Evolutionary conservation across 2,113 vertebrate species (phyloP), one percentile per base, ranked within the genome.

Genomic region (Tichodroma muraria): DNA sequence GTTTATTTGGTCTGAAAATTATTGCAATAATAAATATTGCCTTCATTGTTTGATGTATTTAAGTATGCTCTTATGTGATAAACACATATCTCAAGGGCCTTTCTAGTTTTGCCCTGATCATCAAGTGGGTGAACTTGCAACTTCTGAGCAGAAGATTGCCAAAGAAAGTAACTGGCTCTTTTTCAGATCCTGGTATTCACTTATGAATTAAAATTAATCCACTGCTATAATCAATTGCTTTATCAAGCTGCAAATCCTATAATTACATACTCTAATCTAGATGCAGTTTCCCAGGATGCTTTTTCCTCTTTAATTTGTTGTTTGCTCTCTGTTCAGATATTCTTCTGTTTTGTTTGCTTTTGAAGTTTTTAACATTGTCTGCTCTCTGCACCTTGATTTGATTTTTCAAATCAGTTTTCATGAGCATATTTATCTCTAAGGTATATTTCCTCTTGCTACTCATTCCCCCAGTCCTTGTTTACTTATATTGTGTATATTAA

Each of bases 221-320:
- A 77, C 68, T 78, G 35, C 44, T 93, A 27, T 81, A 84, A 92
- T 92, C 44, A 81, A 44, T 86, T 88, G 38, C 44, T 88, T 96
- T 88, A 90, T 90, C 80, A 90, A 80, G 33, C 80, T 91, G 40
- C 22, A 94, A 93, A 92, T 90, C 83, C 83, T 85, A 44, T 90
- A 93, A 88, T 88, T 94, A 78, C 37, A 80, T 65, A 47, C 68
- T 52, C 19, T 84, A 78, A 90, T 92, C 60, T 90, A 78, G 47
- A 65, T 71, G 31, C 40, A 23, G 13, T 81, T 95, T 93, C 86
- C 85, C 68, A 68, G 44, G 69, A 33, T 90, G 24, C 31, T 60
- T 80, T 27, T 20, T 70, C 42, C 35, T 68, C 60, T 86, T 63
- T 75, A 78, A 75, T 90, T 80, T 70, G 23, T 82, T 92, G 9